Evolutionary conservation across 1,140 invertebrate species (phyloP), one percentile per base, ranked within the genome.

Genomic region (Drosophila ananassae): DNA sequence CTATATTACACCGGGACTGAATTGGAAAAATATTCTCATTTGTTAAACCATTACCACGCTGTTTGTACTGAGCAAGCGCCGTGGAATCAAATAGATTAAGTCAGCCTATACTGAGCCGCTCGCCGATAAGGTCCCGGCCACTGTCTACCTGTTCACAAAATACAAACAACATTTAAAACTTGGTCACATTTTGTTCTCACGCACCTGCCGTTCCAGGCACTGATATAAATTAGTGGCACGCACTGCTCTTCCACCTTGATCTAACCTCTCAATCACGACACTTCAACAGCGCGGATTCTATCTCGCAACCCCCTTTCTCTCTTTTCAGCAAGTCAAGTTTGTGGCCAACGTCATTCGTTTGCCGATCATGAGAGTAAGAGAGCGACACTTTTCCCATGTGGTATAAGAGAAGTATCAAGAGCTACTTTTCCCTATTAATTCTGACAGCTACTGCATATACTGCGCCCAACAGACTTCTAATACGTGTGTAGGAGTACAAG

Each of bases 311-410:
- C n/a, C 34, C 3, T 3, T n/a, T 50, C 32, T 46, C 17, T 24
- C 34, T 17, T 17, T 17, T 17, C 17, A 17, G 17, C 0, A 67
- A 55, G 48, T 55, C 62, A 67, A 54, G 64, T 68, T 68, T 62
- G 64, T 68, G 39, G 50, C 39, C 39, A 68, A 55, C 39, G 64
- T 68, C 64, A 68, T 68, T 68, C 30, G 64, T 37, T 68, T 55
- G 21, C 1, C 17, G 25, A 46, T 67, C 34, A 7, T 24, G 12
- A 64, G 32, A 12, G 2, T 24, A 10, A 21, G 50, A 17, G 62
- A 12, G 12, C 46, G 3, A 54, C 5, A 28, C 25, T 4, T 28
- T 4, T 3, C 17, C 17, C 17, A 17, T 17, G 17, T 28, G 25
- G 25, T 28, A 28, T 28, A 28, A 28, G 25, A 28, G 25, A 28